phyloP scores from a whole-genome alignment of 2,888 invertebrate genomes.

The Ecdyonurus torrentis region DNA sequence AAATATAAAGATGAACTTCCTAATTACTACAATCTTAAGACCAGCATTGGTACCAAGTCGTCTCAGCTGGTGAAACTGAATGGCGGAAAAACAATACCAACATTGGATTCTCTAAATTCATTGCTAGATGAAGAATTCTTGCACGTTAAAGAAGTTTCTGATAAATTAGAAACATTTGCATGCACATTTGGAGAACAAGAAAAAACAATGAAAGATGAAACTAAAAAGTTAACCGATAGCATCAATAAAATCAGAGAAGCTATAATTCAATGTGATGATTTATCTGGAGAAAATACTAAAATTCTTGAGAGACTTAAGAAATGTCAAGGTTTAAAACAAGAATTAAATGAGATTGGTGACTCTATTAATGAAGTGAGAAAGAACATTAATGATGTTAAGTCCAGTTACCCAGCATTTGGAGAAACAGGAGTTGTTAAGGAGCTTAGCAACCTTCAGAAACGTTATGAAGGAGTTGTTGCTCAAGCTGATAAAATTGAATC shows the following conservation, averaged over 20 bases:
- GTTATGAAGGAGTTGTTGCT: slow-evolving; percentile 57
- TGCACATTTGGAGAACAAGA: slow-evolving; percentile 58
- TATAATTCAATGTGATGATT: slow-evolving; percentile 76
- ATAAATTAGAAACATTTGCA: slow-evolving; percentile 54
- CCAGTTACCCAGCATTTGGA: slow-evolving; percentile 58
- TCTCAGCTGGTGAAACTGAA: slow-evolving; percentile 62
- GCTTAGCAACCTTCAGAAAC: slow-evolving; percentile 62
- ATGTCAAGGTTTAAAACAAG: slow-evolving; percentile 52
- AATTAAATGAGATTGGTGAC: slow-evolving; percentile 48
- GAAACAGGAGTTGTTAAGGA: slow-evolving; percentile 68
- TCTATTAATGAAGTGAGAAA: slow-evolving; percentile 50
- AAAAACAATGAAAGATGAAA: slow-evolving; percentile 47
- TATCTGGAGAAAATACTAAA: slow-evolving; percentile 72
- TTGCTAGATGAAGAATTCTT: slow-evolving; percentile 60
- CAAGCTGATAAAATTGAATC: slow-evolving; percentile 72
- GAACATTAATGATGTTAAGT: slow-evolving; percentile 51
- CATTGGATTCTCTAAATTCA: slow-evolving; percentile 44
- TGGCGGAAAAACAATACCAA: slow-evolving; percentile 49
- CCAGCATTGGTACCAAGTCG: slow-evolving; percentile 62
- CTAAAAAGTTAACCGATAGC: slow-evolving; percentile 51
- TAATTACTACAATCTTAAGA: slow-evolving; percentile 53
- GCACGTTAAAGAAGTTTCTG: slow-evolving; percentile 52
- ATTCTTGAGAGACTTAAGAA: slow-evolving; percentile 61
- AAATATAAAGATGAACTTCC: slow-evolving; percentile 79
- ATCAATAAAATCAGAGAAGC: slow-evolving; percentile 61